Percentiles rank a stretch among this genome's conserved stretches.
Conservation (phyloP, 1,140 invertebrate species). For the Colletes gigas region DNA sequence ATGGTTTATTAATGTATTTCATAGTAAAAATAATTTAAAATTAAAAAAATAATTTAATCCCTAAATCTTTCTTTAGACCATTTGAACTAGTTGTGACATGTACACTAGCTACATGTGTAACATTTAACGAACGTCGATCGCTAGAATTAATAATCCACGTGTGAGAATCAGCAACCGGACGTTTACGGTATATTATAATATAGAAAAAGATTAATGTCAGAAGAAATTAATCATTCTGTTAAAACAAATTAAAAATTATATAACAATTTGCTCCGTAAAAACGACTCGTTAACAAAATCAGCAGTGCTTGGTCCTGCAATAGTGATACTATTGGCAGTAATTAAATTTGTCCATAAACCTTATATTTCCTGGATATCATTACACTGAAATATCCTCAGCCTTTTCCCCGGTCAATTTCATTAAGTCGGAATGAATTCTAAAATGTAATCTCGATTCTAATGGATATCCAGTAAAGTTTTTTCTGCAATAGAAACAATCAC, state of each 20-base stretch:
- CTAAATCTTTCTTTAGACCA: constrained; percentile 23
- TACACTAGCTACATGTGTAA: neutral
- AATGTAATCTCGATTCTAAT: constrained; percentile 94
- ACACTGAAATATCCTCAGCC: constrained; percentile 49
- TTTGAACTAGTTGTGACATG: constrained; percentile 3
- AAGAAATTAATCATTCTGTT: neutral
- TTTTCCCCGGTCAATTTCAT: constrained; percentile 81
- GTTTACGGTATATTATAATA: neutral
- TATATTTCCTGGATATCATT: constrained; percentile 24
- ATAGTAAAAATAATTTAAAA: constrained; percentile 42
- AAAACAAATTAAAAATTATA: constrained; percentile 10
- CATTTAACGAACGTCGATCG: neutral
- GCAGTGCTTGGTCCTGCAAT: constrained; percentile 37
- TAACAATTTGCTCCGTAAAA: neutral
- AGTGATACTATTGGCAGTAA: constrained; percentile 48
- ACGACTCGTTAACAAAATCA: neutral
- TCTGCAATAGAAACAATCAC: constrained; percentile 80
- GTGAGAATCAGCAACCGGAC: neutral
- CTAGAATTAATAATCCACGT: neutral
- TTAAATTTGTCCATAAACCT: constrained; percentile 5
- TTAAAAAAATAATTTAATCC: constrained; percentile 30
- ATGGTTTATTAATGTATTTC: neutral
- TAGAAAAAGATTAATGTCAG: neutral
- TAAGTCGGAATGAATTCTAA: constrained; percentile 92
- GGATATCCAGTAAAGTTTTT: constrained; percentile 95